Evolutionary conservation across 2,888 invertebrate species (phyloP), one percentile per base, ranked within the genome.

Genomic region (Caenorhabditis sp.): DNA sequence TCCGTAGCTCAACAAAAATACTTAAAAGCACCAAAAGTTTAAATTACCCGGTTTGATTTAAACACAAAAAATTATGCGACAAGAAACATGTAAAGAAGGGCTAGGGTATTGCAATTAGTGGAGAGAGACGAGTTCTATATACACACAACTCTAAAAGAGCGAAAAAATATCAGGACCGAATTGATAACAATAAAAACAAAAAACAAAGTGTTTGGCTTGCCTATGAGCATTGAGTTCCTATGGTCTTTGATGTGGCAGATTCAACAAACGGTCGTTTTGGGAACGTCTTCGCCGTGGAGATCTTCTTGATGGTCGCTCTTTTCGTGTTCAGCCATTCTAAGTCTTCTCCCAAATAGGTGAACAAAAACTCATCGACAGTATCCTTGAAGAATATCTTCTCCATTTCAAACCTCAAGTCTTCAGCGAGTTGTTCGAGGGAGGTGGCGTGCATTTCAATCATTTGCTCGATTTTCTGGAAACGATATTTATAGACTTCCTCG

Each of bases 321-420:
- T 88, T 86, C 51, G 59, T 51, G 22, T 81, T 64, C 56, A 90
- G 54, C 79, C 88, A 84, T 59, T 90, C 88, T 26, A 90, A 49
- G 59, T 89, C 88, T 31, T 81, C 84, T 28, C 84, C 81, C 56
- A 90, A 66, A 74, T 90, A 91, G 14, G 87, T 88, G 81, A 88
- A 88, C 28, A 91, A 84, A 64, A 89, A 91, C 70, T 91, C 91
- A 56, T 91, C 90, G 64, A 88, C 79, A 3, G 89, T 87, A 58
- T 90, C 90, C 58, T 82, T 70, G 85, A 86, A 91, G 70, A 87
- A 91, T 19, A 90, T 86, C 59, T 86, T 84, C 12, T 80, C 70
- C 83, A 91, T 82, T 54, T 89, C 91, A n/a, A 28, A 63, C 35
- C 88, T 76, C 44, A 91, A 73, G 26, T 86, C 85, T 28, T 79